A percentile compares a stretch with the other conserved stretches of the same genome.
Evolutionary conservation across 2,113 vertebrate genomes (phyloP).

Genomic region (Myocastor coypus): DNA sequence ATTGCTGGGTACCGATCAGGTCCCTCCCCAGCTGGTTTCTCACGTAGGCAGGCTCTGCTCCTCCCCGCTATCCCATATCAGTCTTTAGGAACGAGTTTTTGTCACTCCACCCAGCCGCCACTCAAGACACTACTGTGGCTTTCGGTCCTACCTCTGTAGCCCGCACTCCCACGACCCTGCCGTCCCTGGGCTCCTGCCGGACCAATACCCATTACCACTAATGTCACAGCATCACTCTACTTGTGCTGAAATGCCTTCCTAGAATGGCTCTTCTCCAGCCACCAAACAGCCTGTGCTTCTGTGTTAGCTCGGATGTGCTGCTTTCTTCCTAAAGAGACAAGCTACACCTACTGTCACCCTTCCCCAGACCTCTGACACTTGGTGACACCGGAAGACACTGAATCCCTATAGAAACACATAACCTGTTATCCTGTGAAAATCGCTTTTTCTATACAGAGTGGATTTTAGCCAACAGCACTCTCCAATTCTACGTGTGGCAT

Average conservation of each 20-base stretch:
- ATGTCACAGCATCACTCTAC: not conserved
- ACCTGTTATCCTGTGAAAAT: not conserved
- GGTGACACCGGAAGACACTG: not conserved
- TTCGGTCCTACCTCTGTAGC: not conserved
- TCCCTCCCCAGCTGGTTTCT: not conserved
- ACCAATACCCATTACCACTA: not conserved
- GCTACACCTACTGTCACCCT: not conserved
- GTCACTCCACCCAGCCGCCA: not conserved
- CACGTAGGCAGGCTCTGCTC: not conserved
- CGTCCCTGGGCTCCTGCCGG: not conserved
- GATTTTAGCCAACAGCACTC: slow-evolving; percentile 67
- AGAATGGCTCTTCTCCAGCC: not conserved
- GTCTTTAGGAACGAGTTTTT: not conserved
- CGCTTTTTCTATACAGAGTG: slow-evolving; percentile 5
- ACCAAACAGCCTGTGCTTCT: not conserved
- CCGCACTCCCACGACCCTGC: not conserved
- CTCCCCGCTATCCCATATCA: not conserved
- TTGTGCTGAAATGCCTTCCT: not conserved
- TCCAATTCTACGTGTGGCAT: slow-evolving; percentile 65
- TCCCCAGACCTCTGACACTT: not conserved
- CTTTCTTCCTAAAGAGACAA: slow-evolving; percentile 4
- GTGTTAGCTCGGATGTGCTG: not conserved
- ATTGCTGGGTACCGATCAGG: not conserved
- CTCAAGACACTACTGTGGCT: not conserved
- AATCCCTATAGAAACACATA: not conserved